Evolutionary conservation across 2,113 vertebrate species (phyloP).

Genomic region (Rallus limicola): DNA sequence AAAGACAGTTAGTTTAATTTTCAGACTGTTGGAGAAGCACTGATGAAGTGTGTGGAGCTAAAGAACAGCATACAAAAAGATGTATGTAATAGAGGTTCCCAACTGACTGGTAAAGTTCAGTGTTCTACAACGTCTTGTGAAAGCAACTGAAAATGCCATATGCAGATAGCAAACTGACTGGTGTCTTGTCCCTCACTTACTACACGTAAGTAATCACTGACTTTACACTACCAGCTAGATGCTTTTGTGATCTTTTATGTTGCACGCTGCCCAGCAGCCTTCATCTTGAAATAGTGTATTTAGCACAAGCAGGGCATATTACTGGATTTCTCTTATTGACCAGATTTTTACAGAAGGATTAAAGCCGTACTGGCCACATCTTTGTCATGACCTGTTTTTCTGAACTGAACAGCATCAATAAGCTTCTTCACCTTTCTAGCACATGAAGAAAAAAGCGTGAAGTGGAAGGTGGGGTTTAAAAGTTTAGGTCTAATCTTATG

Average conservation of each 20-base stretch:
- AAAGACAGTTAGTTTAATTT: background rate
- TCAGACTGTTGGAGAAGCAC: background rate
- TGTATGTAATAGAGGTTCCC: background rate
- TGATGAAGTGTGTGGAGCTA: background rate
- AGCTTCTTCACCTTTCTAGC: background rate
- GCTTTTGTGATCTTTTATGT: background rate
- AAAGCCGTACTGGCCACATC: background rate
- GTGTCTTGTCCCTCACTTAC: background rate
- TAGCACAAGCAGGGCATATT: background rate
- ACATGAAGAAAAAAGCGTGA: background rate
- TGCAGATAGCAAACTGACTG: background rate
- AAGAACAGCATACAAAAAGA: background rate
- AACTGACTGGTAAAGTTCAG: background rate
- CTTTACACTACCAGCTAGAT: background rate
- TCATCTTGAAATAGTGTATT: background rate
- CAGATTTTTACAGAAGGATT: background rate
- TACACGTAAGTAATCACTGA: fast-evolving
- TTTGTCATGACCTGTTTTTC: background rate
- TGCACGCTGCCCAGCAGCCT: background rate
- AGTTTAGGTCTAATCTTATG: background rate
- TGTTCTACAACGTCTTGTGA: background rate
- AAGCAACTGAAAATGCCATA: background rate
- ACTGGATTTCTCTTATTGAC: background rate
- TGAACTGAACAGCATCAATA: background rate
- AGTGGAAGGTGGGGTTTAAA: background rate